Evolutionary conservation across 2,797 vertebrate species (phyloP).

Genomic region (Pseudochirops cupreus): DNA sequence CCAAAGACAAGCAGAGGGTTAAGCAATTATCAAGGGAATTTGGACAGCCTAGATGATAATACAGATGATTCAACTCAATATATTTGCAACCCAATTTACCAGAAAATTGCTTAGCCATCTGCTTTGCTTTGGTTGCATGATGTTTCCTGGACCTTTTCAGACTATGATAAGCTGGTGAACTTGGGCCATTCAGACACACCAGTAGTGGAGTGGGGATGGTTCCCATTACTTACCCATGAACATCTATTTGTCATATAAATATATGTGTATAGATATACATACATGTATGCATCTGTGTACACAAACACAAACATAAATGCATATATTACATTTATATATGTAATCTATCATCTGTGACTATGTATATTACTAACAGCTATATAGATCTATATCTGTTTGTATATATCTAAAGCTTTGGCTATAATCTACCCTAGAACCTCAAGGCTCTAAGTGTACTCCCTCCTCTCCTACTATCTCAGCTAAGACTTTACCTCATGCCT

Average conservation of each 20-base stretch:
- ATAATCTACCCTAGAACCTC: not conserved
- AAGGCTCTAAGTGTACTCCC: not conserved
- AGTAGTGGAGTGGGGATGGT: not conserved
- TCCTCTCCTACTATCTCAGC: not conserved
- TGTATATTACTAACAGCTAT: not conserved
- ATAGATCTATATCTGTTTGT: not conserved
- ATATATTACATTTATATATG: no score
- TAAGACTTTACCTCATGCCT: not conserved
- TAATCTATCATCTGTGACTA: not conserved
- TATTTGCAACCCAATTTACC: slow-evolving; percentile 49
- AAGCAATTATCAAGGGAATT: slow-evolving; percentile 43
- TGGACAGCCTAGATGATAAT: not conserved
- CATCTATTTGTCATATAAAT: not conserved
- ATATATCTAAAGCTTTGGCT: not conserved
- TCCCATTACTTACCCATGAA: not conserved
- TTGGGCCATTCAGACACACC: not conserved
- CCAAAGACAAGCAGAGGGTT: not conserved
- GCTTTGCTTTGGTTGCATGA: slow-evolving; percentile 22
- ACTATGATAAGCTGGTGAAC: not conserved
- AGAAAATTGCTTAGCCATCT: not conserved
- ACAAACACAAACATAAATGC: no score
- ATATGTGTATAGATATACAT: no score
- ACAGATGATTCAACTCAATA: not conserved
- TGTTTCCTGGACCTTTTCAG: not conserved
- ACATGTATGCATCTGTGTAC: no score